phyloP scores from a whole-genome alignment of 2,113 vertebrate genomes.

The Clarias batrachus region DNA sequence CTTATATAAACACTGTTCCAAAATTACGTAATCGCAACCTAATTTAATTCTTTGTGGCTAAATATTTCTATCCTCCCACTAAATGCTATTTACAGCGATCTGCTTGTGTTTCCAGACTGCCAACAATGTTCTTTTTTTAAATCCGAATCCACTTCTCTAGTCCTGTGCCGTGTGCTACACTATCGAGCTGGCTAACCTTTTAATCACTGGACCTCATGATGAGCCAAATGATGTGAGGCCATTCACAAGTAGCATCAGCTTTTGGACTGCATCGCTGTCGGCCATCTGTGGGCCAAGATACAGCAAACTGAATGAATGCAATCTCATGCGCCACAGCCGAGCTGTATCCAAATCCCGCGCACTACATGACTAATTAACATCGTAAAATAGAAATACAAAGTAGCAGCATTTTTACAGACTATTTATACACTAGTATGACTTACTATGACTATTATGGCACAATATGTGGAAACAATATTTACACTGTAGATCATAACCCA shows the following conservation, averaged over 20 bases:
- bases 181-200: slow-evolving; percentile 51
- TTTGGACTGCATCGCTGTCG: slow-evolving; percentile 30
- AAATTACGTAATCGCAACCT: slow-evolving; percentile 1
- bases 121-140: background rate
- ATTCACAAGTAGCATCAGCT: slow-evolving; percentile 39
- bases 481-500: background rate
- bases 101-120: slow-evolving; percentile 20
- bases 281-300: slow-evolving; percentile 35
- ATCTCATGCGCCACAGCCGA: slow-evolving; percentile 11
- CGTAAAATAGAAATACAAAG: background rate
- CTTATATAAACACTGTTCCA: slow-evolving; percentile 26
- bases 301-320: slow-evolving; percentile 26
- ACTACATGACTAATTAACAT: background rate
- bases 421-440: background rate
- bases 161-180: slow-evolving; percentile 60
- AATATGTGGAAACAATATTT: background rate
- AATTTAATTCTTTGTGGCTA: slow-evolving; percentile 24
- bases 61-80: slow-evolving; percentile 26
- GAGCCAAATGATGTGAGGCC: slow-evolving; percentile 41
- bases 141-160: slow-evolving; percentile 66
- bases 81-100: slow-evolving; percentile 38
- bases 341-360: background rate
- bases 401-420: background rate
- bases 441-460: background rate
- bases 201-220: slow-evolving; percentile 18